Percentiles rank a stretch among this genome's conserved stretches.
phyloP scores from a whole-genome alignment of 30 jellyfish, hydroid and myxozoan genomes.

The Clytia hemisphaerica region DNA sequence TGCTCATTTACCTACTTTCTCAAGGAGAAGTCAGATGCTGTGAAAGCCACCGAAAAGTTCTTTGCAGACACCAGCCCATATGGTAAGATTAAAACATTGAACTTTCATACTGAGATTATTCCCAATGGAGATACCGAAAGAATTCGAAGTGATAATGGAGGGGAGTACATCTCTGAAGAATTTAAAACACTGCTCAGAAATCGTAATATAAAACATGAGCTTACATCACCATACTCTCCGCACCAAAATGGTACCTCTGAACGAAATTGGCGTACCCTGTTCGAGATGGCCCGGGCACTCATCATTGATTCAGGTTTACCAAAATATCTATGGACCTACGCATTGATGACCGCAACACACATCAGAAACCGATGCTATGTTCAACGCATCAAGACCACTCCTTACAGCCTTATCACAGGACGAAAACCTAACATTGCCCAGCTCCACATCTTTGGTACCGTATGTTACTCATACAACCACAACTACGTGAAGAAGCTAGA shows the following conservation, averaged over 20 bases:
- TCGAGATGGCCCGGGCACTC: background rate
- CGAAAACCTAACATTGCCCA: slow-evolving; percentile 9
- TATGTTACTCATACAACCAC: slow-evolving; percentile 32
- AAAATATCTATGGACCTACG: slow-evolving; percentile 32
- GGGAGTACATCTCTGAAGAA: slow-evolving; percentile 25
- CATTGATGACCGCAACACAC: slow-evolving; percentile 20
- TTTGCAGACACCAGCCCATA: slow-evolving; percentile 28
- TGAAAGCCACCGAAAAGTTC: slow-evolving; percentile 22
- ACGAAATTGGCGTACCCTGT: background rate
- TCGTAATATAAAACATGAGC: slow-evolving; percentile 17
- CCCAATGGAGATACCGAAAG: slow-evolving; percentile 37
- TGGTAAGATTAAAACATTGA: slow-evolving; percentile 17
- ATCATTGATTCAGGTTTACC: slow-evolving; percentile 17
- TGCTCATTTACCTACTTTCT: slow-evolving; percentile 10
- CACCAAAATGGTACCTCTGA: slow-evolving; percentile 26
- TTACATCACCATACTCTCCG: slow-evolving; percentile 36
- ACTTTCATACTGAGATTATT: slow-evolving; percentile 23
- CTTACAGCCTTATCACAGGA: slow-evolving; percentile 18
- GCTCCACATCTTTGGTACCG: slow-evolving; percentile 36
- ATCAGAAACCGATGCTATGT: slow-evolving; percentile 39
- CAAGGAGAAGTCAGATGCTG: slow-evolving; percentile 28
- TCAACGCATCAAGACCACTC: slow-evolving; percentile 19
- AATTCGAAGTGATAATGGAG: slow-evolving; percentile 19
- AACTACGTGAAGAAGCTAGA: slow-evolving; percentile 16
- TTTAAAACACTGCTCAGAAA: slow-evolving; percentile 7